Percentiles rank a stretch among this genome's conserved stretches.
Evolutionary conservation across 1,140 invertebrate species (phyloP).

Genomic region (Diabrotica undecimpunctata): DNA sequence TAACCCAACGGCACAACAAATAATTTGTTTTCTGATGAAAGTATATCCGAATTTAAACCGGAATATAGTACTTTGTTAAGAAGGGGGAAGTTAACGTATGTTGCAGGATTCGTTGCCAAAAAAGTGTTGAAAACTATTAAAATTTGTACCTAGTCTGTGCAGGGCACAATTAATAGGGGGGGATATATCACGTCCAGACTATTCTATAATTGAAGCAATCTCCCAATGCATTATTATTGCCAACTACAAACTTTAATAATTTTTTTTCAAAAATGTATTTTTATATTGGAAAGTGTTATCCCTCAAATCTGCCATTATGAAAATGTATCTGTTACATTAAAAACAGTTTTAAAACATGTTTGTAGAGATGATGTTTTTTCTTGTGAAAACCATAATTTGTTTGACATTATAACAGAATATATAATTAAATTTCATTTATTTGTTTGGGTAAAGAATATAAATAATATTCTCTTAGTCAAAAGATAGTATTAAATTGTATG

Average conservation of each 20-base stretch:
- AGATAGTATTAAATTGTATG: background rate
- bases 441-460: background rate
- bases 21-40: background rate
- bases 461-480: background rate
- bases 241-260: background rate
- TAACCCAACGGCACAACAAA: background rate
- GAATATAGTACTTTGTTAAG: background rate
- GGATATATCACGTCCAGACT: background rate
- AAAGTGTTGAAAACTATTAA: background rate
- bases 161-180: background rate
- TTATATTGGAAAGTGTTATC: background rate
- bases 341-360: too few species aligned
- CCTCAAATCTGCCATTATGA: background rate
- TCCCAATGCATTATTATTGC: background rate
- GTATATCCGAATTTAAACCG: background rate
- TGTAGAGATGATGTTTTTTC: background rate
- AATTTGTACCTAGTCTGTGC: background rate
- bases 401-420: background rate
- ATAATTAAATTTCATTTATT: background rate
- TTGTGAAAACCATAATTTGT: background rate
- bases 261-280: background rate
- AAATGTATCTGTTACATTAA: background rate
- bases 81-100: background rate
- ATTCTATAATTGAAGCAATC: background rate
- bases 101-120: slow-evolving; percentile 4